Base-by-base conservation (phyloP, 2,888 invertebrate species). In the Agonopterix alstromeriana region DNA sequence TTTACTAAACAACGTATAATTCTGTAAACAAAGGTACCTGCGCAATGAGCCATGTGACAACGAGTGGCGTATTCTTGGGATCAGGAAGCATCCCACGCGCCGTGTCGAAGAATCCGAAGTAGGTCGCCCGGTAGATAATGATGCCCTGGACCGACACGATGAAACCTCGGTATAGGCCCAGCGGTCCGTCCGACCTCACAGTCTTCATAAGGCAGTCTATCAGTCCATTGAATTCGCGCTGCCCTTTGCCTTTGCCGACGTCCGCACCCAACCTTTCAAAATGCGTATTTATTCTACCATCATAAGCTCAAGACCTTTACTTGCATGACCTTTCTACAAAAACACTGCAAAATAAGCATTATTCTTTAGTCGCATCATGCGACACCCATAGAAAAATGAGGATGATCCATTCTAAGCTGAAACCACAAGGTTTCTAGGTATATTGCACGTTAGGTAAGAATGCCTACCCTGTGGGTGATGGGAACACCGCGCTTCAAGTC, bases 91-190 rank as follows among this genome's bases (percentile, higher is more conserved):
- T 93, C 60, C 94, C 95, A 77, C 96, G 95, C 61, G 96, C 96
- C 47, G 97, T 97, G 80, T 98, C 98, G 81, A 94, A 98, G 89
- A 95, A 94, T 52, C 98, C 97, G 80, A 98, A 98, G 91, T 97
- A 98, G 46, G 97, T 94, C 36, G 97, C 97, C 73, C 97, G 94
- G 89, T 98, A 98, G 77, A 98, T 97, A 73, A 98, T 94, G 79
- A 97, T 97, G 73, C 97, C 97, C 89, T 97, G 97, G 52, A 98
- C 97, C 36, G 97, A 98, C 53, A 98, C 97, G 60, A 95, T 89
- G 85, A 98, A 97, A 48, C 98, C 98, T 72, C 96, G 92, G 90
- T 98, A 98, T 57, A 97, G 89, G 54, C 98, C 98, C 48, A 89
- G 73, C 1, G 94, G 77, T 47, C 97, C 98, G 74, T 98, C 97